Evolutionary conservation across 2,113 vertebrate species (phyloP).

Genomic region (Cochlearius cochlearius): DNA sequence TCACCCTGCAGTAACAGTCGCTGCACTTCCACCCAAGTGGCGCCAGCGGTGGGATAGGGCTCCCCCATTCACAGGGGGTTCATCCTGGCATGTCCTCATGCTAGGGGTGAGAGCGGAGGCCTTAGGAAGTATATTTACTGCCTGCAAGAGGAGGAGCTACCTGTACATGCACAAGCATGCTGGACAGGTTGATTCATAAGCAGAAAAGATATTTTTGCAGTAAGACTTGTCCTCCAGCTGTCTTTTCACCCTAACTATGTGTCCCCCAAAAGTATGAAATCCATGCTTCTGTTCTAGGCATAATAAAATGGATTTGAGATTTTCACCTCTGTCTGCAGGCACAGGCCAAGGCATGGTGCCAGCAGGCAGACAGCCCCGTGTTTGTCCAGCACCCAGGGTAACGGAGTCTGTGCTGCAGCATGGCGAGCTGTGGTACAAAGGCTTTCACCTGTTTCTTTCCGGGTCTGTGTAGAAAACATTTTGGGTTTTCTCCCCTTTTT

Average conservation of each 20-base stretch:
- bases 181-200: too few relatives aligned
- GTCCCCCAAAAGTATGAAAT: background rate
- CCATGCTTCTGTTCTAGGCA: background rate
- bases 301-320: background rate
- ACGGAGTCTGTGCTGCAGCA: accelerated
- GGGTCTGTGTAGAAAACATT: background rate
- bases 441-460: background rate
- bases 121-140: background rate
- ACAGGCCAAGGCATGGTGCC: background rate
- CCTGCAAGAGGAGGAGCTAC: background rate
- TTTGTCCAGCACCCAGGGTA: background rate
- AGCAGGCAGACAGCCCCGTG: background rate
- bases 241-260: background rate
- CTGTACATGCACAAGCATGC: background rate
- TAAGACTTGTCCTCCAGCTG: background rate
- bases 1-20: too few relatives aligned
- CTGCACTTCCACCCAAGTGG: background rate
- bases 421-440: background rate
- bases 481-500: background rate
- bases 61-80: background rate
- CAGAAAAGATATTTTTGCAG: background rate
- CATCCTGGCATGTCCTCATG: accelerated
- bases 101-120: background rate
- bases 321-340: background rate
- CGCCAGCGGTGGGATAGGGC: background rate